Base-by-base conservation (phyloP, 2,113 vertebrate species). In the Todiramphus chloris region DNA sequence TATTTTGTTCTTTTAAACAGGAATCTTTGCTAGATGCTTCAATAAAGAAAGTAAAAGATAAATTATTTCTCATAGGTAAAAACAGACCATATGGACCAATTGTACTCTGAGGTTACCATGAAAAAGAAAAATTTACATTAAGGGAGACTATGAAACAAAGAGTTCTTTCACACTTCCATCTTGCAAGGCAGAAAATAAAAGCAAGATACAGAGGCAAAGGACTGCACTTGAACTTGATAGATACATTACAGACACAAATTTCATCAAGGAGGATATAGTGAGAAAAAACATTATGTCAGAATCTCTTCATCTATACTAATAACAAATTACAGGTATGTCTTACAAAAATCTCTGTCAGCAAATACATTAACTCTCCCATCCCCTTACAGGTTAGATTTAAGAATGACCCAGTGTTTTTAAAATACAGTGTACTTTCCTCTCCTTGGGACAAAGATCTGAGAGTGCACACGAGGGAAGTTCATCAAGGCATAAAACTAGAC, bases 101-200 rank as follows among this genome's bases (percentile, higher is more conserved):
- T 87, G 53, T 75, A 69, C 35, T 60, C 37, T 76, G 90, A 77
- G 46, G 56, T 74, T 78, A 85, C 53, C 43, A 92, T 53, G 50
- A 93, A 89, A 94, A 95, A 89, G 63, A 92, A 74, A 13, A 89
- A 92, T 87, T 89, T 93, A 81, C 80, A 87, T 82, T 84, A 92
- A 78, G 80, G 58, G 73, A 93, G 74, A 55, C 83, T 89, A 92
- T 6, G 51, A 94, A 94, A 96, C 88, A 89, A 96, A 90, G 79
- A 93, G 67, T 48, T 95, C 64, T 93, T 95, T 95, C 87, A 84
- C 58, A 46, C 56, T 82, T 95, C n/a, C 6, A 53, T 73, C 62
- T 89, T 73, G 25, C 62, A 85, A 68, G 41, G 64, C 39, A 92
- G 59, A 82, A 93, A 46, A 75, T 48, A 83, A 80, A 93, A 91